Conservation (phyloP, 2,113 vertebrate genomes). For the Dendropsophus ebraccatus region DNA sequence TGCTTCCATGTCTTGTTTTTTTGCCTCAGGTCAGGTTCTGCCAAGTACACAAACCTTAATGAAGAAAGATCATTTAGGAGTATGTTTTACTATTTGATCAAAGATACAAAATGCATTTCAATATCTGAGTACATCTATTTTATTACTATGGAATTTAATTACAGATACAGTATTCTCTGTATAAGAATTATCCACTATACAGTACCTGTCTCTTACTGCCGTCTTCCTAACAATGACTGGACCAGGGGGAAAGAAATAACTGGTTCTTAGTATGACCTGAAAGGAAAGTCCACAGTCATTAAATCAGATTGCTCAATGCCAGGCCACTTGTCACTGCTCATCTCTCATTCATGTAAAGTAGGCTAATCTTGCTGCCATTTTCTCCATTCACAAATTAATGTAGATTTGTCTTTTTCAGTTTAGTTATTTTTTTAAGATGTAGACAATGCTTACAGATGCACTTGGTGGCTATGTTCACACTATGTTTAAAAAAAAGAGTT, state of each 20-base stretch:
- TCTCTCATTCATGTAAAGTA: background rate
- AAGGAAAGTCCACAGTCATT: constrained; percentile 19
- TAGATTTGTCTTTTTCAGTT: background rate
- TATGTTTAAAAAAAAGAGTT: no score
- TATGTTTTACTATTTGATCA: no score
- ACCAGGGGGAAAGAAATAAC: constrained; percentile 6
- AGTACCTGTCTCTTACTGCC: background rate
- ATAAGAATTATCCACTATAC: background rate
- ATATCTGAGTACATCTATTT: no score
- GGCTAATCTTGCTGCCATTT: constrained; percentile 28
- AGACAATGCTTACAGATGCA: background rate
- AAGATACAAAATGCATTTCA: no score
- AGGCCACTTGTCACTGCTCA: constrained; percentile 40
- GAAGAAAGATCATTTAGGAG: no score
- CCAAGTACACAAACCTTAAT: no score
- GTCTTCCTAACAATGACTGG: background rate
- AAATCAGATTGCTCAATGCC: constrained; percentile 4
- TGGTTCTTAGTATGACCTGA: background rate
- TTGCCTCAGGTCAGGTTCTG: no score
- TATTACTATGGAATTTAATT: no score
- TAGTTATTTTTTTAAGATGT: constrained; percentile 1
- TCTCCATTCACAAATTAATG: constrained; percentile 9
- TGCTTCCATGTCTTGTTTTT: no score
- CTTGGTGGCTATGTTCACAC: no score
- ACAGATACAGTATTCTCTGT: background rate